Evolutionary conservation across 2,113 vertebrate genomes (phyloP).

Genomic region (Holacanthus passer): DNA sequence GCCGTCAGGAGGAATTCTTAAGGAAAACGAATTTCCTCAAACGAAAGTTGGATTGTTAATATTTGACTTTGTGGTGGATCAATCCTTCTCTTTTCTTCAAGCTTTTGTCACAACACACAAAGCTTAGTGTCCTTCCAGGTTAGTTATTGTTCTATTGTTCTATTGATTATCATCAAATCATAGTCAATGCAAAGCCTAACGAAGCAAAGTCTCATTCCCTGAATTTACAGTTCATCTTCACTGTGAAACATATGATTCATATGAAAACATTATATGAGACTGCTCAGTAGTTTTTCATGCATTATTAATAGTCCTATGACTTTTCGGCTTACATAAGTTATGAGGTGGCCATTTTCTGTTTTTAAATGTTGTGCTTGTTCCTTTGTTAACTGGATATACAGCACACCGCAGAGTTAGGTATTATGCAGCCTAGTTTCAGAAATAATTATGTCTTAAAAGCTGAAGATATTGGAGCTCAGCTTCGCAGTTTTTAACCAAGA

Average conservation of each 20-base stretch:
- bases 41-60: constrained; percentile 7
- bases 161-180: background rate
- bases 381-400: background rate
- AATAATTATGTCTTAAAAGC: background rate
- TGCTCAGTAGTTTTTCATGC: background rate
- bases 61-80: background rate
- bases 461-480: background rate
- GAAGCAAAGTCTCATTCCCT: no score
- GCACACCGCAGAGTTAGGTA: background rate
- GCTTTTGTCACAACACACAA: background rate
- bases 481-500: background rate
- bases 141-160: background rate
- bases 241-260: background rate
- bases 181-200: background rate
- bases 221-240: background rate
- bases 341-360: background rate
- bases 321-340: background rate
- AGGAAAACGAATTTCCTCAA: constrained; percentile 9
- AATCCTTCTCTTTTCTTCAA: background rate
- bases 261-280: background rate
- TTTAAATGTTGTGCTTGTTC: background rate
- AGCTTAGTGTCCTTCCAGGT: background rate
- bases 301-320: background rate
- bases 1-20: constrained; percentile 26
- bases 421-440: background rate